A percentile compares a stretch with the other conserved stretches of the same genome.
These are phyloP conservation scores for Falcunculus frontatus DNA, from an alignment of 2,113 vertebrate species.

Conservation along the genomic window DNA sequence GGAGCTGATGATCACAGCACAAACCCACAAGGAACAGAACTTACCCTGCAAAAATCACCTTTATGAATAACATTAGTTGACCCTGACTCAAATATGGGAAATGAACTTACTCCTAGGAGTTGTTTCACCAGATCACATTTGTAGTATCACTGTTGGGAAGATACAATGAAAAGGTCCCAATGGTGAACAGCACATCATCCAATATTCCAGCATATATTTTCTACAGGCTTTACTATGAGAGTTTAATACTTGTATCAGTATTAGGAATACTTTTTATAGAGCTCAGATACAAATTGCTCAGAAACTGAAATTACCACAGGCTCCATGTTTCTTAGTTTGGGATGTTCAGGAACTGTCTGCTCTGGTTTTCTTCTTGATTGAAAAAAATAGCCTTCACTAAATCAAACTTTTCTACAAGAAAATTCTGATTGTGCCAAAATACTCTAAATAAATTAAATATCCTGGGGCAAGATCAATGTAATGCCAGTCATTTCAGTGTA, in stretches of 20 bases:
- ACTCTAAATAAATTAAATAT: neutral
- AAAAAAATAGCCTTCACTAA: neutral
- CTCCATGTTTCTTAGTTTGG: neutral
- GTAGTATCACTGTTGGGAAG: neutral
- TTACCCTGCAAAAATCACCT: neutral
- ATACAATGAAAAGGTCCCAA: neutral
- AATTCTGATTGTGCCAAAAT: neutral
- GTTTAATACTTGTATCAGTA: neutral
- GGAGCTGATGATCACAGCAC: neutral
- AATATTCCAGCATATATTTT: neutral
- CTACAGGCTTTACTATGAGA: neutral
- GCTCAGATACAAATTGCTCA: neutral
- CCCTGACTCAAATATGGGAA: neutral
- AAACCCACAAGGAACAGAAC: neutral
- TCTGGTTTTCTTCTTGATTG: neutral
- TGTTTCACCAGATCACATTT: neutral
- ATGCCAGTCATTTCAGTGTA: neutral
- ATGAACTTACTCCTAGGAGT: neutral
- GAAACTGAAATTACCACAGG: neutral
- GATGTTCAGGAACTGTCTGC: neutral
- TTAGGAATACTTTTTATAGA: neutral
- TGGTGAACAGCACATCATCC: rapidly evolving
- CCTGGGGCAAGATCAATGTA: neutral
- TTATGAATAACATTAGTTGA: neutral
- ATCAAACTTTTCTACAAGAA: neutral